Conservation (phyloP, 1,140 invertebrate genomes). For the Philotrypesis tridentata region DNA sequence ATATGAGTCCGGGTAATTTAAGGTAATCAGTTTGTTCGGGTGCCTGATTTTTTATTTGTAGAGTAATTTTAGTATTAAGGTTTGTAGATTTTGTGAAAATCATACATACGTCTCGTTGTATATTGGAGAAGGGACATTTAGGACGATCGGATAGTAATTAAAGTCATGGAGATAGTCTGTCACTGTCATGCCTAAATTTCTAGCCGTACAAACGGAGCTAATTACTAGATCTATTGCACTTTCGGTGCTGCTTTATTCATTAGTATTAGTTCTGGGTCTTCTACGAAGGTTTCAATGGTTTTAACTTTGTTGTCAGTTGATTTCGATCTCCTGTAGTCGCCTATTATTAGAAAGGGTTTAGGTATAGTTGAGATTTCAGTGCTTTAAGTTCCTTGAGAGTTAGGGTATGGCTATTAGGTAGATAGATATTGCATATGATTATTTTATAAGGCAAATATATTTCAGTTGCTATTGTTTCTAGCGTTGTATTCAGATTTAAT, state of each 20-base stretch:
- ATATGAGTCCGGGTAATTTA: conserved; percentile 50
- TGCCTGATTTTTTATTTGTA: conserved; percentile 27
- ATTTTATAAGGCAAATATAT: conserved; percentile 49
- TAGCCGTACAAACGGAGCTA: background rate
- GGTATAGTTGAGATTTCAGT: conserved; percentile 58
- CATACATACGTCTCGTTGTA: no score
- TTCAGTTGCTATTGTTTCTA: conserved; percentile 55
- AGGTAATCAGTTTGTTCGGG: conserved; percentile 10
- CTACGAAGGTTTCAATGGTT: conserved; percentile 38
- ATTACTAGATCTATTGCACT: conserved; percentile 56
- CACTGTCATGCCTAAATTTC: background rate
- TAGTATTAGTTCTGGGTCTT: conserved; percentile 39
- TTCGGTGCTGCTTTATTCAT: conserved; percentile 55
- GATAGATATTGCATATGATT: conserved; percentile 59
- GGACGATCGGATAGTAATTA: background rate
- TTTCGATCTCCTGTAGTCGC: conserved; percentile 63
- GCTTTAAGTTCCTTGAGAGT: conserved; percentile 50
- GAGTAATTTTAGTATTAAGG: background rate
- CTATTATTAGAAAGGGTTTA: conserved; percentile 59
- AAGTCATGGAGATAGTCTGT: background rate
- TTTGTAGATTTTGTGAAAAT: conserved; percentile 29
- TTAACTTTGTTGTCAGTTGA: conserved; percentile 48
- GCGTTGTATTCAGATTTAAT: conserved; percentile 50
- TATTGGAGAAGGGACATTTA: no score
- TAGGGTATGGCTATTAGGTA: conserved; percentile 55